These are phyloP conservation scores for Zaprionus bogoriensis DNA, from an alignment of 2,888 invertebrate species.

Conservation along the genomic window DNA sequence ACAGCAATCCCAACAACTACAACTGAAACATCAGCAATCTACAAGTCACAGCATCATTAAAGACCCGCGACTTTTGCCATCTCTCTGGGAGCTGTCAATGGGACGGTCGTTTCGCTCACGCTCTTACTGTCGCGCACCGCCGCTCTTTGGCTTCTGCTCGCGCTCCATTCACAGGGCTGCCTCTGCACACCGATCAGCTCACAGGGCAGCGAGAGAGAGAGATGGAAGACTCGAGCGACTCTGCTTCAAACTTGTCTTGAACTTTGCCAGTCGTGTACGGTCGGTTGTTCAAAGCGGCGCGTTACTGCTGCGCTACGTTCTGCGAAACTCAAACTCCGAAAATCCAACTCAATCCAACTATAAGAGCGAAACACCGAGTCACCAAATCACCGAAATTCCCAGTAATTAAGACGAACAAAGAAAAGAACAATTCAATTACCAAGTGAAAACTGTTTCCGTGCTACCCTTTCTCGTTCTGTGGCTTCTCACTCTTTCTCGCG, in stretches of 20 bases:
- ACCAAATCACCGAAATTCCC: conserved; percentile 18
- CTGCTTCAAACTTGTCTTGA: conserved; percentile 62
- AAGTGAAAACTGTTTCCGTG: conserved; percentile 29
- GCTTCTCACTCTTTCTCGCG: conserved; percentile 41
- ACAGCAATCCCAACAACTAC: conserved; percentile 5
- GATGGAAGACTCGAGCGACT: conserved; percentile 25
- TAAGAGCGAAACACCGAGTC: not conserved
- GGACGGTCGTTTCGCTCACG: conserved; percentile 8
- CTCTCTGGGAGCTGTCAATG: conserved; percentile 31
- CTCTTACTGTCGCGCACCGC: no score
- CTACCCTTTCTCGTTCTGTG: no score
- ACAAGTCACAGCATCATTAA: conserved; percentile 50
- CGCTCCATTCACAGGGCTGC: conserved; percentile 9
- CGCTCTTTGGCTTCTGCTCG: not conserved
- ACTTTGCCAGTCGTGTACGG: conserved; percentile 73
- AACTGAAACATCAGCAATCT: no score
- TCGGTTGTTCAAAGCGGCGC: conserved; percentile 68
- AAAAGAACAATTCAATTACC: conserved; percentile 36
- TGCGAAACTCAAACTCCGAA: not conserved
- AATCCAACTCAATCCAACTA: not conserved
- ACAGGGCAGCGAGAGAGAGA: not conserved
- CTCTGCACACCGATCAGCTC: conserved; percentile 42
- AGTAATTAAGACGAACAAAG: conserved; percentile 31
- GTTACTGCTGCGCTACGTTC: conserved; percentile 42
- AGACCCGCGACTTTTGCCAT: conserved; percentile 30